Conservation (phyloP, 2,797 vertebrate genomes). For the Pipistrellus pygmaeus region DNA sequence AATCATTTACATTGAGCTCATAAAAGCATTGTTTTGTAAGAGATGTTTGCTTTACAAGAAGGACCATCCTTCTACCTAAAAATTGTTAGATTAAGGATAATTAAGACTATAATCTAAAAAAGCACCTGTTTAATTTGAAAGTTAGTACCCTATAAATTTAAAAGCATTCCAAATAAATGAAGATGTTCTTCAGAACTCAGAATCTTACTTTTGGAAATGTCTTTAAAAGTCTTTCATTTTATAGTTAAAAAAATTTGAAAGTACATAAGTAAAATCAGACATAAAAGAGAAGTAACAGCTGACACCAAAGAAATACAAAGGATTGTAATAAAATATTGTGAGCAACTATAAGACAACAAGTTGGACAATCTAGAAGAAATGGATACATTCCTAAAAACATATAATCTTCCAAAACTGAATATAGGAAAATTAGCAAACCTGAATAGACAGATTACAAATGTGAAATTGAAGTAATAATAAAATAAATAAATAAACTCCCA, state of each 20-base stretch:
- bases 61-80: background rate
- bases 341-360: background rate
- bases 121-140: slow-evolving; percentile 2
- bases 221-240: slow-evolving; percentile 17
- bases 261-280: background rate
- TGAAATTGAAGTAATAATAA: too few relatives aligned
- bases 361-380: too few relatives aligned
- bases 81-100: slow-evolving; percentile 5
- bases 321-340: background rate
- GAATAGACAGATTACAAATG: too few relatives aligned
- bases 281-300: background rate
- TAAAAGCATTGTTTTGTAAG: slow-evolving; percentile 26
- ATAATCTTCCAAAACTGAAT: too few relatives aligned
- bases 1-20: background rate
- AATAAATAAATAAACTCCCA: too few relatives aligned
- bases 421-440: too few relatives aligned
- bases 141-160: background rate
- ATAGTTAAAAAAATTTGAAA: background rate
- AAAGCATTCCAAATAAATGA: slow-evolving; percentile 54
- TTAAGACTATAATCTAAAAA: slow-evolving; percentile 39
- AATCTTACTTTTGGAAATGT: slow-evolving; percentile 9
- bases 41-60: background rate
- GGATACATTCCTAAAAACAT: too few relatives aligned
- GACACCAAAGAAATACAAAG: background rate
- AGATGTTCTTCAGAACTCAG: background rate